Conservation (phyloP, 2,888 invertebrate genomes). For the Ctenicera cuprea region DNA sequence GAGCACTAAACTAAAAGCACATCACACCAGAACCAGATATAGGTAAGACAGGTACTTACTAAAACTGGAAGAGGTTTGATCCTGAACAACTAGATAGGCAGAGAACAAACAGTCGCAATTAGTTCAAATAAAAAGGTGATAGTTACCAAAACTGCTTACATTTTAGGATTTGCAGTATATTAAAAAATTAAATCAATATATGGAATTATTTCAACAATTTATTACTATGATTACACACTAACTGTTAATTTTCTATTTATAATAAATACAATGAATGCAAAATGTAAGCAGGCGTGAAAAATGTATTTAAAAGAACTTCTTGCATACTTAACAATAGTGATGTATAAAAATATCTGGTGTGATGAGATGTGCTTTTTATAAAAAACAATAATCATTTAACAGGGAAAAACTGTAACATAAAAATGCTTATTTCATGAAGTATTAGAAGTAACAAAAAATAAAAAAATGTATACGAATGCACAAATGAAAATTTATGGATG, state of each 20-base stretch:
- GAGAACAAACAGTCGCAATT: slow-evolving; percentile 70
- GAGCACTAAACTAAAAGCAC: slow-evolving; percentile 66
- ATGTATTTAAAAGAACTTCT: slow-evolving; percentile 35
- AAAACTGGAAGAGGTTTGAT: slow-evolving; percentile 98
- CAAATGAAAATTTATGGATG: slow-evolving; percentile 29
- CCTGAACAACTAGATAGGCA: slow-evolving; percentile 94
- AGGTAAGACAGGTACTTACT: slow-evolving; percentile 85
- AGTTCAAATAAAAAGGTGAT: slow-evolving; percentile 33
- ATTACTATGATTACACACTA: neutral
- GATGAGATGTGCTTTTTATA: slow-evolving; percentile 67
- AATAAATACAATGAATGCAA: slow-evolving; percentile 39
- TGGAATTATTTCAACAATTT: neutral
- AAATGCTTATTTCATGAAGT: slow-evolving; percentile 6
- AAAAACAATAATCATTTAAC: slow-evolving; percentile 47
- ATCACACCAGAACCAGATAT: slow-evolving; percentile 69
- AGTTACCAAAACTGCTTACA: slow-evolving; percentile 37
- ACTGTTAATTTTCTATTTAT: neutral
- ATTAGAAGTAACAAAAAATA: slow-evolving; percentile 6
- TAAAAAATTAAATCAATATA: neutral
- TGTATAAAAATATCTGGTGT: slow-evolving; percentile 63
- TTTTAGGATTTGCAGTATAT: slow-evolving; percentile 10
- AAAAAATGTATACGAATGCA: slow-evolving; percentile 12
- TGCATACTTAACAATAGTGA: slow-evolving; percentile 45
- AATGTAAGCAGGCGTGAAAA: slow-evolving; percentile 42
- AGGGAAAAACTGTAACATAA: slow-evolving; percentile 42